Evolutionary conservation across 2,888 invertebrate genomes (phyloP), one percentile per base, ranked within the genome.

Genomic region (Aplocera efformata): DNA sequence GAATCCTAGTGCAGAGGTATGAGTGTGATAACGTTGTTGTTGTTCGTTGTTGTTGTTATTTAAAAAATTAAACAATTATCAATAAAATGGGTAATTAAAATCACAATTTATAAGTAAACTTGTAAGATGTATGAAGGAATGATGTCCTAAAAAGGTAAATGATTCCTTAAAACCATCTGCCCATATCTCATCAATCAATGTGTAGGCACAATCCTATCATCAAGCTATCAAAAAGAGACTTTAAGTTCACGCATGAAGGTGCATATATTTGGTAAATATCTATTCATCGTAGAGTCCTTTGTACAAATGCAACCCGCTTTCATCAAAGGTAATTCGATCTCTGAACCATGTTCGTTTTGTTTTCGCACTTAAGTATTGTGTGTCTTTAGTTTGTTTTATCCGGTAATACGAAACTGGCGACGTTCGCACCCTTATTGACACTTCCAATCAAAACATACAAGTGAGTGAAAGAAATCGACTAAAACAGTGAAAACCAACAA

Each of bases 261-360:
- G 53, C 41, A 60, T 44, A 52, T 50, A 55, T 56, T 56, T 50
- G 45, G 42, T 45, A 41, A 51, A 42, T 44, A 55, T 58, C 55
- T 58, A 26, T 40, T 52, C 58, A 58, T 62, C 63, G 63, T 59
- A 60, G 61, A 58, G 62, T 65, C 69, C 71, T 72, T 77, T 68
- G 72, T 81, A 70, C 77, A 72, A 77, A 71, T 83, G 81, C 83
- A 80, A 67, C 76, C 70, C 72, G 69, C 67, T 66, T 70, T 70
- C 75, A 72, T 76, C 74, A 82, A 81, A 81, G 75, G 85, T 85
- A 86, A 86, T 83, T 79, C 71, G 81, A 86, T 82, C 79, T 67
- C 62, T 56, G 60, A 69, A 62, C 74, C 72, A 72, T 78, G 73
- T 78, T 77, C 72, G 77, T 84, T 85, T 88, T 86, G 78, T 83